Conservation (phyloP, 1,140 invertebrate genomes). For the Musca domestica region DNA sequence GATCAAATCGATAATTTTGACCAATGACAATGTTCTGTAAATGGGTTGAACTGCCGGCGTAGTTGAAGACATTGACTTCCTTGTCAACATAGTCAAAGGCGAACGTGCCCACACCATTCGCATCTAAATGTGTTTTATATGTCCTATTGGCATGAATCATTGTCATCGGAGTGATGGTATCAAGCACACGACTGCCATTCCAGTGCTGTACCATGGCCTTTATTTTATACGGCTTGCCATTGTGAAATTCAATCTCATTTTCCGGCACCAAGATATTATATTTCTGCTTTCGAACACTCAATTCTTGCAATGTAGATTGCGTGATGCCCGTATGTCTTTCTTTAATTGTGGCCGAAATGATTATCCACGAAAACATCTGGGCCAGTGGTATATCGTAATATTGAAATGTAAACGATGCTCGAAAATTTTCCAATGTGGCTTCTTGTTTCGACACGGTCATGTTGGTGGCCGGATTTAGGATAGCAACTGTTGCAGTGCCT, state of each 20-base stretch:
- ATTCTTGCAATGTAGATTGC: constrained; percentile 73
- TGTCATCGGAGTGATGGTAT: constrained; percentile 47
- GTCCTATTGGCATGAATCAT: neutral
- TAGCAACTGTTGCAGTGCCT: constrained; percentile 68
- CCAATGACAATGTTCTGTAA: neutral
- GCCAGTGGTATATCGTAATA: constrained; percentile 43
- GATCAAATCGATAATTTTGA: neutral
- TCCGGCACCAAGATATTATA: constrained; percentile 80
- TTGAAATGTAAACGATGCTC: constrained; percentile 57
- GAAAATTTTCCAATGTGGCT: constrained; percentile 60
- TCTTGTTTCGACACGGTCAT: constrained; percentile 57
- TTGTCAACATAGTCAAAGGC: constrained; percentile 56
- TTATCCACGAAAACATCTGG: constrained; percentile 53
- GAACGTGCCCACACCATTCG: constrained; percentile 68
- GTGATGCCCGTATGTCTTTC: constrained; percentile 69
- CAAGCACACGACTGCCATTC: constrained; percentile 68
- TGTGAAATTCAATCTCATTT: constrained; percentile 82
- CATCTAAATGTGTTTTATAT: constrained; percentile 49
- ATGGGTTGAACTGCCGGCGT: constrained; percentile 12
- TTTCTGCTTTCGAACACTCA: constrained; percentile 76
- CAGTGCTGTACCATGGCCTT: constrained; percentile 57
- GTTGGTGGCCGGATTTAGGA: constrained; percentile 54
- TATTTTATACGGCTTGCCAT: constrained; percentile 77
- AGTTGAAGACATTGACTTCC: constrained; percentile 23
- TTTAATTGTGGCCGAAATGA: constrained; percentile 71